A percentile compares a stretch with the other conserved stretches of the same genome.
phyloP scores from a whole-genome alignment of 2,113 vertebrate species.

The Mixornis gularis region DNA sequence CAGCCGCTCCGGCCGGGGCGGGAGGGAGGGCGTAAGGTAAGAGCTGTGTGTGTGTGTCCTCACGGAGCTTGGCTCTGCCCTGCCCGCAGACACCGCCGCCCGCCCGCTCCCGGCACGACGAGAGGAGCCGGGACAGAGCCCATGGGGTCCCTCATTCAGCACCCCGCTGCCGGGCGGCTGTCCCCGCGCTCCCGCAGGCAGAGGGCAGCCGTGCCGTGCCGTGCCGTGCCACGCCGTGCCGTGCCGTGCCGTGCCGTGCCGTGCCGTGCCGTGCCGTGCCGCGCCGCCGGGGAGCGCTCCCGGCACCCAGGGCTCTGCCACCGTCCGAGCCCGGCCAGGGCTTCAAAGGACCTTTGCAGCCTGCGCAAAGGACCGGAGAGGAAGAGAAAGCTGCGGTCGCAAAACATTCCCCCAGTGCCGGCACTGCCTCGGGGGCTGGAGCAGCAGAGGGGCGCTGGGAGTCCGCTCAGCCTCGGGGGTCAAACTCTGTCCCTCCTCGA shows the following conservation, averaged over 20 bases:
- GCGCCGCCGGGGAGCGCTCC: not conserved
- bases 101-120: not conserved
- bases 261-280: not conserved
- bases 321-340: not conserved
- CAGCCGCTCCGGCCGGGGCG: constrained; percentile 43
- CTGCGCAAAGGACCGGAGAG: not conserved
- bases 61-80: not conserved
- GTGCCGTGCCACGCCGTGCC: not conserved
- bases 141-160: not conserved
- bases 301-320: not conserved
- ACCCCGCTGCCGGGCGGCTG: not conserved
- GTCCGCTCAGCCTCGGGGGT: not conserved
- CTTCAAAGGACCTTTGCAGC: not conserved
- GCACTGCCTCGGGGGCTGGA: not conserved
- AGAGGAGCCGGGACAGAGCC: not conserved
- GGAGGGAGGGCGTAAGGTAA: constrained; percentile 67
- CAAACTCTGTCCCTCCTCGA: not conserved
- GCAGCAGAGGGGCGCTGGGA: not conserved
- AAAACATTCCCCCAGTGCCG: not conserved
- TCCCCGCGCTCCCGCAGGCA: not conserved
- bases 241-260: not conserved
- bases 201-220: not conserved
- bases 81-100: not conserved
- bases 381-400: not conserved
- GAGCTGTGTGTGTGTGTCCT: not conserved